Percentiles rank a stretch among this genome's conserved stretches.
phyloP scores from a whole-genome alignment of 2,113 vertebrate species.

The Seriola quinqueradiata region DNA sequence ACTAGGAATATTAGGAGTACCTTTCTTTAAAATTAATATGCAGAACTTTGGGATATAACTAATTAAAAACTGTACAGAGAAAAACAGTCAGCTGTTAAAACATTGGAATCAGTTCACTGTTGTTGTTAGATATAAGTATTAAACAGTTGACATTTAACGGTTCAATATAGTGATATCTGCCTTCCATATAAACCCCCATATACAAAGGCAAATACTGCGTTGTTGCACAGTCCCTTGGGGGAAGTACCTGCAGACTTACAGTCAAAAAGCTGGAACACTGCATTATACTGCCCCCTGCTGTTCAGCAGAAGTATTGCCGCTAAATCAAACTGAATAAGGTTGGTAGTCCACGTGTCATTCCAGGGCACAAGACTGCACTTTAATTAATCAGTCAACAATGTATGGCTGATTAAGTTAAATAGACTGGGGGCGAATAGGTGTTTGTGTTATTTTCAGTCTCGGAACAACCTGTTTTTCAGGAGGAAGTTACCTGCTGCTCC shows the following conservation, averaged over 20 bases:
- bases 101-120: neutral
- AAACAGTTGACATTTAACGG: neutral
- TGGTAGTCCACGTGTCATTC: neutral
- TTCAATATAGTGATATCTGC: neutral
- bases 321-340: neutral
- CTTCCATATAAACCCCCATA: neutral
- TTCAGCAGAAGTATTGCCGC: neutral
- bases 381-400: neutral
- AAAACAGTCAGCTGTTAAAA: neutral
- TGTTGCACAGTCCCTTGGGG: neutral
- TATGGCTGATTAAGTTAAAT: neutral
- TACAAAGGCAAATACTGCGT: neutral
- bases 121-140: neutral
- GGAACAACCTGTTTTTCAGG: neutral
- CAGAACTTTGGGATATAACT: neutral
- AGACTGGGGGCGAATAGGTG: neutral
- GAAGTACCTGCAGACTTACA: neutral
- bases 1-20: neutral
- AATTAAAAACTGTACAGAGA: neutral
- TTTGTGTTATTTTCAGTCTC: neutral
- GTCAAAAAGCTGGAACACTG: slow-evolving; percentile 18
- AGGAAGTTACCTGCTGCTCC: neutral
- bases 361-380: too few relatives aligned
- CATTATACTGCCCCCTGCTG: slow-evolving; percentile 64
- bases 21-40: neutral